Percentiles rank a stretch among this genome's conserved stretches.
phyloP scores from a whole-genome alignment of 2,797 vertebrate species.

The Galaxias olidus region DNA sequence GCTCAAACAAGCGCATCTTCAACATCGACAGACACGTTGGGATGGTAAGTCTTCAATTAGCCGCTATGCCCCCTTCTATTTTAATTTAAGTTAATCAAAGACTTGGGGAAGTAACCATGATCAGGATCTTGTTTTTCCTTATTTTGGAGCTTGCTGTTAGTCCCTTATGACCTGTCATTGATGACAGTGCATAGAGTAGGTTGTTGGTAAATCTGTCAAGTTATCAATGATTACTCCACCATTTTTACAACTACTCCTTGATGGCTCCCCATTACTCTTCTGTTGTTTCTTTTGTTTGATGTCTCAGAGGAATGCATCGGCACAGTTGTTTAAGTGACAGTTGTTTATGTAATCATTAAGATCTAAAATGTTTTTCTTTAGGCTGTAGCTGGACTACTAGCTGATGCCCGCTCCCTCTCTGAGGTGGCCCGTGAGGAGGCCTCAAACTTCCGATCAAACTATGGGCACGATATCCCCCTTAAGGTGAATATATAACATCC shows the following conservation, averaged over 20 bases:
- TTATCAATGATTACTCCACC: too few relatives aligned
- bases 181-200: neutral
- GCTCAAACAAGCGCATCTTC: conserved; percentile 97
- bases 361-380: conserved; percentile 45
- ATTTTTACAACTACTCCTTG: too few relatives aligned
- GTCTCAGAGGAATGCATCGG: too few relatives aligned
- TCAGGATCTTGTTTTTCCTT: neutral
- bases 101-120: too few relatives aligned
- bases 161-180: neutral
- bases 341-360: conserved; percentile 2
- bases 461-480: conserved; percentile 95
- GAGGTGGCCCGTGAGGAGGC: conserved; percentile 96
- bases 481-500: conserved; percentile 76
- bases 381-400: conserved; percentile 94
- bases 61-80: too few relatives aligned
- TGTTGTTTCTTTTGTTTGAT: too few relatives aligned
- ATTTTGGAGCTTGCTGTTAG: neutral
- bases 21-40: conserved; percentile 96
- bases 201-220: too few relatives aligned
- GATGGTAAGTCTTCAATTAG: conserved; percentile 81
- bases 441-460: conserved; percentile 94
- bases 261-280: too few relatives aligned
- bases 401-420: conserved; percentile 92
- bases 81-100: neutral
- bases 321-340: too few relatives aligned